Conservation (phyloP, 2,888 invertebrate genomes). For the Xylocampa areola region DNA sequence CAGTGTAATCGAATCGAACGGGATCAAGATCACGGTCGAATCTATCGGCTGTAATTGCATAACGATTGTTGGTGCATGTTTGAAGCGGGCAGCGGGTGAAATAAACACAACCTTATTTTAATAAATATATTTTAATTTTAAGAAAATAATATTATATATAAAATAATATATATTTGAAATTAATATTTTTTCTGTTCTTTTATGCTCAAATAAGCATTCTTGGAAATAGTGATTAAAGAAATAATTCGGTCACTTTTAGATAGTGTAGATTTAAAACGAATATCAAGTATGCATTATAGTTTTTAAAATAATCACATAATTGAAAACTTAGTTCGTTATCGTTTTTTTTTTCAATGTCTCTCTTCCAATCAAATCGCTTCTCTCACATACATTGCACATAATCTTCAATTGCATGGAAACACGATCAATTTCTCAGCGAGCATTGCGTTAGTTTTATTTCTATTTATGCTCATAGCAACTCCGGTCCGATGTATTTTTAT, state of each 20-base stretch:
- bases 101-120: not conserved
- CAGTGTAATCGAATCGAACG: slow-evolving; percentile 73
- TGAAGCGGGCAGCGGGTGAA: slow-evolving; percentile 25
- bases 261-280: no score
- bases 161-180: no score
- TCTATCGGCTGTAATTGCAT: slow-evolving; percentile 64
- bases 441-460: slow-evolving; percentile 38
- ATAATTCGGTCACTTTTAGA: no score
- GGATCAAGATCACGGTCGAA: slow-evolving; percentile 81
- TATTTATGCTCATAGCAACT: slow-evolving; percentile 44
- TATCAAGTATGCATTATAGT: no score
- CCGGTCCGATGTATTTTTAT: slow-evolving; percentile 35
- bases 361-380: slow-evolving; percentile 13
- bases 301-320: no score
- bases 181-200: no score
- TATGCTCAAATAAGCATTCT: no score
- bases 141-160: no score
- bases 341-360: not conserved
- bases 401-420: slow-evolving; percentile 50
- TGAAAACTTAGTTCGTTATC: no score
- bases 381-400: slow-evolving; percentile 19
- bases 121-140: no score
- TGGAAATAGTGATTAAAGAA: no score
- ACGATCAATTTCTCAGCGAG: slow-evolving; percentile 52
- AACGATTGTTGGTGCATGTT: slow-evolving; percentile 54